These are phyloP conservation scores for Drosophila busckii DNA, from an alignment of 1,140 invertebrate genomes.

Conservation along the genomic window DNA sequence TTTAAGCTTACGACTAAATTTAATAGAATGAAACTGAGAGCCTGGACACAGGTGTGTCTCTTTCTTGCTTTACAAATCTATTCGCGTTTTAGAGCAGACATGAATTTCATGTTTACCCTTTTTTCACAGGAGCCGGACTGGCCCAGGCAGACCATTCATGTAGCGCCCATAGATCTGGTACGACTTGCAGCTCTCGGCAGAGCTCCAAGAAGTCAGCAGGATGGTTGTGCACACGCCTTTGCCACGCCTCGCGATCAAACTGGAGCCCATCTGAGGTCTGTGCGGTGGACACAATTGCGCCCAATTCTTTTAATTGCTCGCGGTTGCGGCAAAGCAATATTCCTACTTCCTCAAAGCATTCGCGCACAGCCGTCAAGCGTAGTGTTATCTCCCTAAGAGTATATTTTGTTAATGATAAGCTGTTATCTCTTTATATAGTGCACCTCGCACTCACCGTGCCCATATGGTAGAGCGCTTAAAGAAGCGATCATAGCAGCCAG, in stretches of 20 bases:
- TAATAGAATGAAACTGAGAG: too few species aligned
- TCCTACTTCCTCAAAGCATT: conserved; percentile 95
- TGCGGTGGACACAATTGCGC: not conserved
- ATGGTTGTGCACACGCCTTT: conserved; percentile 82
- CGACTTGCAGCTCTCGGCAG: conserved; percentile 85
- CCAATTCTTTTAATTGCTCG: conserved; percentile 17
- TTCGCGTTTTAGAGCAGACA: too few species aligned
- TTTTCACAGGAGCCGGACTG: conserved; percentile 82
- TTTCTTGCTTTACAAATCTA: too few species aligned
- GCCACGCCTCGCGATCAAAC: conserved; percentile 55
- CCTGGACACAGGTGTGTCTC: too few species aligned
- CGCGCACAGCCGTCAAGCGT: conserved; percentile 91
- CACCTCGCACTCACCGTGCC: conserved; percentile 54
- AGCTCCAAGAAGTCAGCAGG: conserved; percentile 86
- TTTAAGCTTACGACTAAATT: too few species aligned
- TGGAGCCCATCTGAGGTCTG: not conserved
- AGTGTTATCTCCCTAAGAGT: conserved; percentile 85
- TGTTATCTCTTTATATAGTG: conserved; percentile 3
- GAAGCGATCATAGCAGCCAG: conserved; percentile 61
- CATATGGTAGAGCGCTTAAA: conserved; percentile 53
- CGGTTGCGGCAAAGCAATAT: conserved; percentile 84
- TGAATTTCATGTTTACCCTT: too few species aligned
- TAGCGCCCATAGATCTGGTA: conserved; percentile 91
- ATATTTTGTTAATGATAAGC: conserved; percentile 26
- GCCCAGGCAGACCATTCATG: conserved; percentile 93